Conservation (phyloP, 2,797 vertebrate genomes). For the Tauraco hartlaubi region DNA sequence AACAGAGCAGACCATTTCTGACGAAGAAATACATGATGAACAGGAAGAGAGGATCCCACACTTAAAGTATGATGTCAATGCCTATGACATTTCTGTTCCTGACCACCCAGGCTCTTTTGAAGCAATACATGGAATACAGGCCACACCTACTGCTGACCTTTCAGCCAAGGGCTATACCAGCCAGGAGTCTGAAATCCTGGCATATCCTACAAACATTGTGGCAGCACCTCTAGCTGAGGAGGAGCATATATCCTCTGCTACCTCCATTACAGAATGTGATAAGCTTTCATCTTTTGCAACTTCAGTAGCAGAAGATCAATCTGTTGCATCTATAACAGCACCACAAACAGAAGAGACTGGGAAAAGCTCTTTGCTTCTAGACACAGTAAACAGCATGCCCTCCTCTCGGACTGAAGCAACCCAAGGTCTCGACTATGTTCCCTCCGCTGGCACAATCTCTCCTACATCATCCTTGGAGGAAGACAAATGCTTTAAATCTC, state of each 20-base stretch:
- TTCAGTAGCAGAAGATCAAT: slow-evolving; percentile 96
- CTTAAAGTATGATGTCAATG: slow-evolving; percentile 87
- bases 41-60: slow-evolving; percentile 92
- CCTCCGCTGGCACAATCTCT: slow-evolving; percentile 97
- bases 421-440: slow-evolving; percentile 94
- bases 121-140: slow-evolving; percentile 87
- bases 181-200: slow-evolving; percentile 86
- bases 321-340: slow-evolving; percentile 93
- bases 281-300: slow-evolving; percentile 98
- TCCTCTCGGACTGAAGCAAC: slow-evolving; percentile 90
- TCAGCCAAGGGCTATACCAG: slow-evolving; percentile 84
- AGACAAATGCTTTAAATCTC: slow-evolving; percentile 98
- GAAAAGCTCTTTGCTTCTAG: slow-evolving; percentile 90
- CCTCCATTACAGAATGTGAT: slow-evolving; percentile 98
- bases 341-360: slow-evolving; percentile 94
- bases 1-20: slow-evolving; percentile 98
- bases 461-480: slow-evolving; percentile 98
- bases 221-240: slow-evolving; percentile 97
- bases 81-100: slow-evolving; percentile 90
- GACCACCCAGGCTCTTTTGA: slow-evolving; percentile 89
- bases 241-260: slow-evolving; percentile 97
- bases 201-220: slow-evolving; percentile 90
- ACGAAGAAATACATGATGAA: slow-evolving; percentile 97
- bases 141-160: slow-evolving; percentile 70
- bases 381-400: slow-evolving; percentile 91